Base-by-base conservation (phyloP, 2,797 vertebrate genomes). In the Spinibarbus caldwelli region DNA sequence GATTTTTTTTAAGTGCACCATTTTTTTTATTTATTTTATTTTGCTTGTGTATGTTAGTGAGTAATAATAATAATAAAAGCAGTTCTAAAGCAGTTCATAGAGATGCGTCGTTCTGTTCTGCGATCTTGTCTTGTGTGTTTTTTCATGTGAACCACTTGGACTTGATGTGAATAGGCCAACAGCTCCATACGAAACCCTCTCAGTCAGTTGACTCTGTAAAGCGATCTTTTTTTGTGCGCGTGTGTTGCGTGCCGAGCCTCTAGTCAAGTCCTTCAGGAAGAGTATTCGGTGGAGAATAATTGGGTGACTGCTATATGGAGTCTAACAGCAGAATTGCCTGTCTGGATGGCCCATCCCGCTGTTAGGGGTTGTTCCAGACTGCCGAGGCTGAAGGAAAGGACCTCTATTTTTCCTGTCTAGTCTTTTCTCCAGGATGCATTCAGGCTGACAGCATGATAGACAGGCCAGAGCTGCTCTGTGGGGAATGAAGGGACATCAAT, bases 381-480 rank as follows among this genome's bases (percentile, higher is more conserved):
- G 82, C 45, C 62, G 34, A 84, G 72, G 62, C 72, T 77, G 72
- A 78, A 78, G 73, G 82, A 76, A 66, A 66, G 72, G 62, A 78
- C 82, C 82, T 84, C 47, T 78, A 84, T 84, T 84, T 84, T 84
- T 77, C 82, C 23, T 78, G 82, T 84, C 82, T 84, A 66, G 73
- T 84, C 82, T 57, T 78, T 67, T 84, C 45, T 54, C n/a, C 29
- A 4, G 45, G 45, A 84, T 68, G 59, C 73, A 77, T 84, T 68
- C 73, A 78, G 34, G 6, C 82, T 78, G 82, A 54, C 73, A 57
- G 72, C 2, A 8, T 78, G 82, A 77, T 68, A 54, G 82, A 84
- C 82, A 84, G 72, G 59, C n/a, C 10, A 67, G 82, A 78, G 73
- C 72, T 68, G 62, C 62, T 78, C 73, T 82, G 43, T 72, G 59